Base-by-base conservation (phyloP, 2,888 invertebrate genomes). In the Melangyna quadrimaculata region DNA sequence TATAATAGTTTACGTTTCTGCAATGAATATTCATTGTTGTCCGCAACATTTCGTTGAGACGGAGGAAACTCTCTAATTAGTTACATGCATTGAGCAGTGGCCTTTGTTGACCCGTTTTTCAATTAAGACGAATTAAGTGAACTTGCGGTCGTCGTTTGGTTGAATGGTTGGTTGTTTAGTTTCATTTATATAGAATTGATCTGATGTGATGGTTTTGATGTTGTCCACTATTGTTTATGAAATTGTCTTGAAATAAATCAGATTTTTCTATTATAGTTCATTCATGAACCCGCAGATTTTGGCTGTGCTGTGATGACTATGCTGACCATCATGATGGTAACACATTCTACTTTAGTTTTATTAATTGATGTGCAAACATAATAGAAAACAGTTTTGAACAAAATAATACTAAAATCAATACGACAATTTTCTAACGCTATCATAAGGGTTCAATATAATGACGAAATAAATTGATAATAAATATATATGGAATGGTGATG, bases 81-180 rank as follows among this genome's bases (percentile, higher is more conserved):
- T 91, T 90, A 90, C 90, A 90, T 91, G 89, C 90, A 91, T 90
- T 90, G 67, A 67, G 91, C 90, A 89, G 91, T 91, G 91, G 91
- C 91, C 91, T 91, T 90, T 92, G 91, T 92, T 92, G 92, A 92
- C 92, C 92, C 91, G 91, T 91, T 91, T 92, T 91, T 91, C 92
- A 92, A 92, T 92, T 92, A 92, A 91, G 89, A 90, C 90, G 63
- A 91, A 91, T 91, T 91, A 80, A 86, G 70, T 81, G 75, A 86
- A 75, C 71, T 75, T 79, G 72, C 27, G 65, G 65, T 78, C 65
- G 78, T 35, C 24, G 43, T 24, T 79, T n/a, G 43, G 27, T 27
- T 43, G 19, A 1, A 24, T 45, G 2, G 48, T 27, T 57, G 17
- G 7, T 14, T 32, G 14, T 22, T 67, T 67, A n/a, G 6, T 51